Percentiles rank a stretch among this genome's conserved stretches.
These are phyloP conservation scores for Ferrisia virgata DNA, from an alignment of 2,888 invertebrate species.

Conservation along the genomic window DNA sequence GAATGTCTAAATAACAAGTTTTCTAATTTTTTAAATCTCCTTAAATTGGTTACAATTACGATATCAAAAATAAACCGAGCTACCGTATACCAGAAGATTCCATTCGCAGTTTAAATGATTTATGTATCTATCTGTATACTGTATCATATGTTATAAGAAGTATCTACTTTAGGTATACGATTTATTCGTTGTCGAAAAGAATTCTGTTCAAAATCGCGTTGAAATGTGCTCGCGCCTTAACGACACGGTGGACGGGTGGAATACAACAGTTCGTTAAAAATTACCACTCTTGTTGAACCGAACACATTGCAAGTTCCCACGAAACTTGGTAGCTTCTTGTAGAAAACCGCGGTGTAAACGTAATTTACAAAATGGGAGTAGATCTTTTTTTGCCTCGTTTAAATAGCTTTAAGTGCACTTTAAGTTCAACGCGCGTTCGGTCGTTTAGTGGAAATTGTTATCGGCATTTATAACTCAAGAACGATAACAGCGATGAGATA, in stretches of 20 bases:
- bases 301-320: constrained; percentile 19
- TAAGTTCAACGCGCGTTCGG: constrained; percentile 5
- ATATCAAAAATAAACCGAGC: too few relatives aligned
- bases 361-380: constrained; percentile 4
- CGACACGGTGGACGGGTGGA: background rate
- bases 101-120: too few relatives aligned
- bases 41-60: too few relatives aligned
- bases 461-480: background rate
- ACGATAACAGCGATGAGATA: background rate
- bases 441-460: background rate
- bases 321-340: constrained; percentile 26
- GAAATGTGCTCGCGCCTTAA: background rate
- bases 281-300: constrained; percentile 3
- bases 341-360: constrained; percentile 25
- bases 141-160: too few relatives aligned
- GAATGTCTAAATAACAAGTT: too few relatives aligned
- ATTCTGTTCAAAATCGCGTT: background rate
- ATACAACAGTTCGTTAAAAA: constrained; percentile 13
- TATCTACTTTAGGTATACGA: too few relatives aligned
- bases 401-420: constrained; percentile 28
- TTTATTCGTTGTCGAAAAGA: background rate
- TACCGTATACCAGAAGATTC: too few relatives aligned
- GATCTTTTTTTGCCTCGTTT: constrained; percentile 10
- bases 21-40: too few relatives aligned
- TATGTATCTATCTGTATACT: too few relatives aligned